Conservation (phyloP, 1,140 invertebrate species). For the Melanaphis sacchari region DNA sequence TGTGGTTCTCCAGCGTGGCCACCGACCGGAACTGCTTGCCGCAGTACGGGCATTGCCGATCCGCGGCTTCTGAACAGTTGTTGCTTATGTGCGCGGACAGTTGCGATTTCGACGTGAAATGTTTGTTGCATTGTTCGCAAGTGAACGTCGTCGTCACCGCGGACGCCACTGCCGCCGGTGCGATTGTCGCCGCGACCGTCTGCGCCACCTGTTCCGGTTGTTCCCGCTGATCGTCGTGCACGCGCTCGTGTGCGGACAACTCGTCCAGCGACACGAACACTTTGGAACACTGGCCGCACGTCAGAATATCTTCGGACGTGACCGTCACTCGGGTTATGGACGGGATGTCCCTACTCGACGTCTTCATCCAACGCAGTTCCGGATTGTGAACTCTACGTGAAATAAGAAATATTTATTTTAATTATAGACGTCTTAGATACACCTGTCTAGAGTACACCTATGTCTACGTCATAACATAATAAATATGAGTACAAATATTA, state of each 20-base stretch:
- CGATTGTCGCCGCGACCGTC: neutral
- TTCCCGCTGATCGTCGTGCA: neutral
- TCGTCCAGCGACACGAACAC: constrained; percentile 36
- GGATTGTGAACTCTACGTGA: constrained; percentile 40
- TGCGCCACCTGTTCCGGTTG: neutral
- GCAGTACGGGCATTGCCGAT: constrained; percentile 62
- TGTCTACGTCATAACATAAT: neutral
- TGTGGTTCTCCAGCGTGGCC: constrained; percentile 65
- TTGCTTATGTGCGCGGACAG: constrained; percentile 16
- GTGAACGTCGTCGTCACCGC: neutral
- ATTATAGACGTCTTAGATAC: neutral
- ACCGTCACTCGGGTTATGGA: constrained; percentile 46
- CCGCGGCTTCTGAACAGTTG: neutral
- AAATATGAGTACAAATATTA: too few relatives aligned
- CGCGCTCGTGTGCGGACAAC: neutral
- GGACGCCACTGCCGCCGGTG: neutral
- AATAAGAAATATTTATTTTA: neutral
- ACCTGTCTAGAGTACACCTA: neutral
- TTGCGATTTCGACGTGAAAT: neutral
- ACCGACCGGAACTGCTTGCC: constrained; percentile 64
- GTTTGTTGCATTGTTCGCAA: constrained; percentile 26
- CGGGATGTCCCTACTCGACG: constrained; percentile 36
- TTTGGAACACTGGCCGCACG: constrained; percentile 28
- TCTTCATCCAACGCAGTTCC: constrained; percentile 52
- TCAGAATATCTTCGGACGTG: constrained; percentile 38